phyloP scores from a whole-genome alignment of 2,888 invertebrate species.

The Arge pagana region DNA sequence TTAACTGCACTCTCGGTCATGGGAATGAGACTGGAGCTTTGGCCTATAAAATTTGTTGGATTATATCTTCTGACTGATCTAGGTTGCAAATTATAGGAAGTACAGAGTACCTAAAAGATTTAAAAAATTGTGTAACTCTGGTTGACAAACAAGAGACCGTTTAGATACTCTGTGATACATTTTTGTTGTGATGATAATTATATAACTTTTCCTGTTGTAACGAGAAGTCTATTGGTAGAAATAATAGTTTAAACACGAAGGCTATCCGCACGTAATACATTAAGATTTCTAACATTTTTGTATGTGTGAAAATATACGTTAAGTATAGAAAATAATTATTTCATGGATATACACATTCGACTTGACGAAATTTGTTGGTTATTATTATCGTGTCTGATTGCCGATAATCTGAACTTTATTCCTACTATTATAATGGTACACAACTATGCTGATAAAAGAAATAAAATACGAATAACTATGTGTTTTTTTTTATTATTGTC shows the following conservation, averaged over 20 bases:
- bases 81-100: no score
- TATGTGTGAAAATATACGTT: conserved; percentile 32
- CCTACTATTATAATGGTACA: conserved; percentile 52
- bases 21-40: no score
- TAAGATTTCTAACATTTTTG: conserved; percentile 34
- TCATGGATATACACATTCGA: conserved; percentile 17
- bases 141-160: conserved; percentile 1
- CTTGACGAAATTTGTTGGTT: neutral
- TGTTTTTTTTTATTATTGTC: conserved; percentile 4
- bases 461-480: conserved; percentile 20
- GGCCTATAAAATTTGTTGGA: no score
- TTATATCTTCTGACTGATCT: no score
- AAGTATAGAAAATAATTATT: conserved; percentile 18
- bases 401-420: conserved; percentile 50
- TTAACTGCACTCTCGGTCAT: no score
- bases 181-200: neutral
- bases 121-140: neutral
- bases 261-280: conserved; percentile 16
- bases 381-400: conserved; percentile 45
- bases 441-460: conserved; percentile 38
- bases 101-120: conserved; percentile 11
- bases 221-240: neutral
- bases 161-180: conserved; percentile 12
- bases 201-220: neutral
- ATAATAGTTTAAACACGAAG: conserved; percentile 5